Base-by-base conservation (phyloP, 2,113 vertebrate species). In the Melospiza georgiana region DNA sequence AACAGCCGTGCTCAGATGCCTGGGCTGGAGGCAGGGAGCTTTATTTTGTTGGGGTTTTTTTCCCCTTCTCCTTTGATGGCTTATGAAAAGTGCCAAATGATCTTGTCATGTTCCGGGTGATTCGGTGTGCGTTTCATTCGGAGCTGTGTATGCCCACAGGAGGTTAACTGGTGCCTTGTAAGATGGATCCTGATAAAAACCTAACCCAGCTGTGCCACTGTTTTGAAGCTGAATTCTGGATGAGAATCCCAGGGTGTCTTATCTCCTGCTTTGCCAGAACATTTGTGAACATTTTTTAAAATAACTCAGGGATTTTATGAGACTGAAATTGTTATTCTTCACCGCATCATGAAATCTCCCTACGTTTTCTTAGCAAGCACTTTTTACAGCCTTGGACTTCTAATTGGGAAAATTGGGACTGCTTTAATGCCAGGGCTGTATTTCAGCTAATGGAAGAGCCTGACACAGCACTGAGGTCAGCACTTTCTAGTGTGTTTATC, bases 391-490 rank as follows among this genome's bases (percentile, higher is more conserved):
- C 76, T 81, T 67, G 73, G 72, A 78, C 59, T 90, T 93, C 61
- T 95, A 92, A 94, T 95, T 96, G 95, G 90, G 91, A 85, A 95
- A 86, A 90, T 30, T 74, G 88, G 90, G 93, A 94, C 61, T 86
- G 51, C 62, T 93, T 81, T 92, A 92, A 68, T 59, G 41, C 80
- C 88, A 90, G 68, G 49, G 76, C 69, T 78, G 57, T 92, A 90
- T 95, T 95, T 96, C 92, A 96, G 80, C 73, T 94, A 90, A 81
- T 90, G 83, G 94, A 81, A 81, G 85, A 68, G 33, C 44, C 85
- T 94, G 93, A 93, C 88, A 88, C 61, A 89, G 83, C 78, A 52
- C 83, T 63, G 52, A 92, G 79, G 62, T 93, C 90, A 94, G 92
- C 88, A 80, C 61, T 92, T 96, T 84, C 22, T 35, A 9, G 49